Percentiles rank a stretch among this genome's conserved stretches.
Evolutionary conservation across 2,888 invertebrate genomes (phyloP).

Genomic region (Temnothorax rugatulus): DNA sequence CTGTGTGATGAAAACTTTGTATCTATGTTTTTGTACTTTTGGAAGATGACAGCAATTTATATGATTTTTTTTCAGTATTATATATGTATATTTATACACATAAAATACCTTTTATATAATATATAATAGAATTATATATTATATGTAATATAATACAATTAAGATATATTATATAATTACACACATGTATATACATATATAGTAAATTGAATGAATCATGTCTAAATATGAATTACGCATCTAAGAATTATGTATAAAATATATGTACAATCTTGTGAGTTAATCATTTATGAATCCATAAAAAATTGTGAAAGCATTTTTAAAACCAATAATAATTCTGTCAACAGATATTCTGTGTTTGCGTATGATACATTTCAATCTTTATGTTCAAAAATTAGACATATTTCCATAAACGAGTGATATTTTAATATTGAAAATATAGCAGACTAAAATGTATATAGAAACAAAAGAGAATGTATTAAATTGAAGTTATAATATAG

Average conservation of each 20-base stretch:
- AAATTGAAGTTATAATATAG: not conserved
- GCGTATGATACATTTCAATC: not conserved
- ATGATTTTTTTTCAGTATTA: not conserved
- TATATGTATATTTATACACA: constrained; percentile 3
- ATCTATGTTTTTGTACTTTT: constrained; percentile 39
- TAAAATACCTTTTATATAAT: constrained; percentile 10
- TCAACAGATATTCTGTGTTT: not conserved
- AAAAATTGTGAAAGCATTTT: not conserved
- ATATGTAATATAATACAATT: not conserved
- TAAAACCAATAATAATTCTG: not conserved
- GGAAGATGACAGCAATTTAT: not conserved
- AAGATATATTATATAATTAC: constrained; percentile 7
- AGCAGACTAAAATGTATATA: not conserved
- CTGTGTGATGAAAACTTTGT: constrained; percentile 11
- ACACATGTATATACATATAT: not conserved
- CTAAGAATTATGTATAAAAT: not conserved
- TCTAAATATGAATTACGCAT: not conserved
- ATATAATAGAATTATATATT: not conserved
- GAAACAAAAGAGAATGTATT: not conserved
- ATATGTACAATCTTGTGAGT: not conserved
- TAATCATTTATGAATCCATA: not conserved
- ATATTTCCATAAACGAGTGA: constrained; percentile 33
- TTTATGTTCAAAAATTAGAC: constrained; percentile 3
- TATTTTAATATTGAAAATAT: constrained; percentile 26
- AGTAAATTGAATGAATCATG: not conserved